phyloP scores from a whole-genome alignment of 2,888 invertebrate species.

The Eupeodes latifasciatus region DNA sequence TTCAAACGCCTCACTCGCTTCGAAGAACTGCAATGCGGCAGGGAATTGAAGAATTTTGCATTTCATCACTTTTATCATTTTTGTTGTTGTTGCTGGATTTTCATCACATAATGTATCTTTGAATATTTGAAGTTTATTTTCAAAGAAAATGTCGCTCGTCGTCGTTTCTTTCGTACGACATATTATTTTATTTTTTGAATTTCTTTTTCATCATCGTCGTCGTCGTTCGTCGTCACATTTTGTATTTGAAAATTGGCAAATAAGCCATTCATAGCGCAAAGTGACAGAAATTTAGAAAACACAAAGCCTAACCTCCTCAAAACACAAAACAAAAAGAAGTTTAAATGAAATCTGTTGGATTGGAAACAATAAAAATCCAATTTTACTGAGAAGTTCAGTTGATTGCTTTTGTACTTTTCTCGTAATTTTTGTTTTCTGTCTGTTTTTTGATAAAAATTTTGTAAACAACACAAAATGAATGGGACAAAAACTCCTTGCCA shows the following conservation, averaged over 20 bases:
- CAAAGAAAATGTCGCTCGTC: background rate
- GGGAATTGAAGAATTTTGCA: slow-evolving; percentile 48
- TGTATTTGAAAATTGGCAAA: slow-evolving; percentile 12
- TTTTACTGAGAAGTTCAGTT: slow-evolving; percentile 47
- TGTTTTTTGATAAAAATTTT: background rate
- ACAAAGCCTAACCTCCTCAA: slow-evolving; percentile 9
- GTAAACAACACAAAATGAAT: slow-evolving; percentile 34
- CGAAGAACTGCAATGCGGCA: slow-evolving; percentile 62
- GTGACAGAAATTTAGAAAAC: slow-evolving; percentile 27
- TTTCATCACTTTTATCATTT: slow-evolving; percentile 43
- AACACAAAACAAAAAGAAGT: background rate
- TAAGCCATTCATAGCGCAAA: slow-evolving; percentile 4
- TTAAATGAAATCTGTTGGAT: slow-evolving; percentile 21
- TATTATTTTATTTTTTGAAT: background rate
- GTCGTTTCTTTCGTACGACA: background rate
- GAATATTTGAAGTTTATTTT: slow-evolving; percentile 42
- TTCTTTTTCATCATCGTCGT: no score
- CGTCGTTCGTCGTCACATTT: background rate
- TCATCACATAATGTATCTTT: slow-evolving; percentile 36
- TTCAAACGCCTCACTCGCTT: slow-evolving; percentile 11
- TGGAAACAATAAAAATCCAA: slow-evolving; percentile 58
- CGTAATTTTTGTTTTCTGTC: background rate
- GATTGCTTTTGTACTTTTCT: slow-evolving; percentile 39
- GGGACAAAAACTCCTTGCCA: slow-evolving; percentile 38
- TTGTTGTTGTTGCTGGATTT: no score